Evolutionary conservation across 1,140 invertebrate species (phyloP).

Genomic region (Pinna nobilis): DNA sequence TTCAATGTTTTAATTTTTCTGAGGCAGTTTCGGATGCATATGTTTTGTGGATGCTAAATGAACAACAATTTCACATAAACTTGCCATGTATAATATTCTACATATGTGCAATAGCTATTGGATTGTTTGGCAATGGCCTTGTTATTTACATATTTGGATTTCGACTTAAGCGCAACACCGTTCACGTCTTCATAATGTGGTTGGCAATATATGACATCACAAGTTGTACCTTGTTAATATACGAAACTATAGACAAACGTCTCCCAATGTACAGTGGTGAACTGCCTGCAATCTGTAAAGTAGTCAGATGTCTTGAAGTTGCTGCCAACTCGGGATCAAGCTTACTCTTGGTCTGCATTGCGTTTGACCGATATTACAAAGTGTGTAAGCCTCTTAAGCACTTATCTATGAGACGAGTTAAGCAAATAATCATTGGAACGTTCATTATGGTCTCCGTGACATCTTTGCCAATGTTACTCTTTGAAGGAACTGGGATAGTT

Average conservation of each 20-base stretch:
- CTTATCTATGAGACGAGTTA: conserved; percentile 30
- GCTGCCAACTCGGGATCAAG: not conserved
- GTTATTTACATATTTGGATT: conserved; percentile 36
- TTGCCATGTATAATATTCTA: conserved; percentile 14
- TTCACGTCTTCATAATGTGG: conserved; percentile 21
- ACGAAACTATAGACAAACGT: conserved; percentile 35
- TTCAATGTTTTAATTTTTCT: no score
- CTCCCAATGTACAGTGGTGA: conserved; percentile 37
- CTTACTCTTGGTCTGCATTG: conserved; percentile 32
- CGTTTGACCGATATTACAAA: conserved; percentile 41
- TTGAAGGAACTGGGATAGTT: conserved; percentile 7
- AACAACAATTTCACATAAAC: conserved; percentile 21
- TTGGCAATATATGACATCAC: conserved; percentile 24
- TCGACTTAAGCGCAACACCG: conserved; percentile 13
- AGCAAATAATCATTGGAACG: conserved; percentile 7
- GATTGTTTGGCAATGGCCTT: conserved; percentile 34
- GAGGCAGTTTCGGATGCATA: conserved; percentile 14
- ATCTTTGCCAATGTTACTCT: conserved; percentile 3
- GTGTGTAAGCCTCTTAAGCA: conserved; percentile 32
- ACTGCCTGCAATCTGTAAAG: conserved; percentile 19
- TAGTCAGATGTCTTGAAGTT: conserved; percentile 4
- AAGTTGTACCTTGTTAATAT: conserved; percentile 5
- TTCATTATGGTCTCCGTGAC: not conserved
- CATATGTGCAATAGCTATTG: conserved; percentile 13
- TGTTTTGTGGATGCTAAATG: conserved; percentile 29